Evolutionary conservation across 2,888 invertebrate genomes (phyloP).

Genomic region (Cactoblastis cactorum): DNA sequence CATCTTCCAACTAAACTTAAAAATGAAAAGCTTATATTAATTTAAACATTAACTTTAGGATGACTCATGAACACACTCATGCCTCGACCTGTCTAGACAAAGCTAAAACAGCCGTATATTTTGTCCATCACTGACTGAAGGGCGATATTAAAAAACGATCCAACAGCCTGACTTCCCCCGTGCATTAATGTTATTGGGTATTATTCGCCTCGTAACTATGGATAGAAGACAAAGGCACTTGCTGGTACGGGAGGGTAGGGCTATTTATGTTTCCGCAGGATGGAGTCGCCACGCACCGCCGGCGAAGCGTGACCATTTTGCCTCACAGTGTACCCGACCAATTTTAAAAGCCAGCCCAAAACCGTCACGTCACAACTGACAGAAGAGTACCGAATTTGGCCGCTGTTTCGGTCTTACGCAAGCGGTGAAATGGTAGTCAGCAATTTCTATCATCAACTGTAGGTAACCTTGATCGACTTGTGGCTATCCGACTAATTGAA

Average conservation of each 20-base stretch:
- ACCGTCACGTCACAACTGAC: neutral
- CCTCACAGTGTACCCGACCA: conserved; percentile 21
- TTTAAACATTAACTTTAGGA: too few species aligned
- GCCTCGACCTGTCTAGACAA: too few species aligned
- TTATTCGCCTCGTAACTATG: conserved; percentile 9
- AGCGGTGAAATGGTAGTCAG: neutral
- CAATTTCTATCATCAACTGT: neutral
- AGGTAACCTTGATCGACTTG: too few species aligned
- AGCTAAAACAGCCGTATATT: too few species aligned
- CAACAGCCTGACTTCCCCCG: neutral
- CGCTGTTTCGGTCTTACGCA: neutral
- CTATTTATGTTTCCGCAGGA: conserved; percentile 62
- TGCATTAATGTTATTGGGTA: conserved; percentile 10
- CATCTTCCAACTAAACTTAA: too few species aligned
- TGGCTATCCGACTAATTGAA: too few species aligned
- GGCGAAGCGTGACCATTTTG: conserved; percentile 61
- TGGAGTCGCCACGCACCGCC: conserved; percentile 59
- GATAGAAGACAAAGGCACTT: conserved; percentile 31
- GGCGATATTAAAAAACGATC: too few species aligned
- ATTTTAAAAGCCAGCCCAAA: conserved; percentile 15
- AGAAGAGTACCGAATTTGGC: neutral
- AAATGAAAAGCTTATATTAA: too few species aligned
- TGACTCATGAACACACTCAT: too few species aligned
- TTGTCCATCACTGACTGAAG: too few species aligned
- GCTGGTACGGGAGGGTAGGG: conserved; percentile 32